These are phyloP conservation scores for Drosophila eohydei DNA, from an alignment of 2,888 invertebrate species.

Conservation along the genomic window DNA sequence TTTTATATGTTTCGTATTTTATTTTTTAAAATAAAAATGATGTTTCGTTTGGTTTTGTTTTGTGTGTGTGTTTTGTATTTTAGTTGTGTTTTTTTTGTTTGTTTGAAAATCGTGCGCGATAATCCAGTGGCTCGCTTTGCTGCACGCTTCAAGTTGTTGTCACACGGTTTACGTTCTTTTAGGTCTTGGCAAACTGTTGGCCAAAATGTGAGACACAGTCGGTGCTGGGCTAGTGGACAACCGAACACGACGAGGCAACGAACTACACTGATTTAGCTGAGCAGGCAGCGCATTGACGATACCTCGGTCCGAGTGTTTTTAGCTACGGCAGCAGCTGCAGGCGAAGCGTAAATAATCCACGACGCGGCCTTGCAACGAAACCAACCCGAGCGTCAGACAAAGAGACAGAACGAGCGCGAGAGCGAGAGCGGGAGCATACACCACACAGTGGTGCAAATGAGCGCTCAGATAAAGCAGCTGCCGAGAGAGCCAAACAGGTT, in stretches of 20 bases:
- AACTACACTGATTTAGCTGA: slow-evolving; percentile 82
- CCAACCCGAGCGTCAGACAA: neutral
- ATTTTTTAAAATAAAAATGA: slow-evolving; percentile 33
- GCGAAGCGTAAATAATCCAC: slow-evolving; percentile 68
- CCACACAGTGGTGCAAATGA: slow-evolving; percentile 1
- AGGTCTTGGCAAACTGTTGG: slow-evolving; percentile 30
- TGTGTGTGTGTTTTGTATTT: slow-evolving; percentile 25
- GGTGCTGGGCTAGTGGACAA: slow-evolving; percentile 59
- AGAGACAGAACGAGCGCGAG: neutral
- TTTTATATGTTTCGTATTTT: slow-evolving; percentile 22
- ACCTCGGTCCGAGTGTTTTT: slow-evolving; percentile 75
- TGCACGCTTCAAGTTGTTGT: slow-evolving; percentile 81
- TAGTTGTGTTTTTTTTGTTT: slow-evolving; percentile 22
- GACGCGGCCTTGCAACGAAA: slow-evolving; percentile 53
- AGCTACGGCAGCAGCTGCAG: slow-evolving; percentile 43
- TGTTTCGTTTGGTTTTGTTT: slow-evolving; percentile 19
- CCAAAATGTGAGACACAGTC: slow-evolving; percentile 36
- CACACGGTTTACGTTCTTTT: slow-evolving; percentile 65
- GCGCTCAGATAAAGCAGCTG: slow-evolving; percentile 40
- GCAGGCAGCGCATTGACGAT: slow-evolving; percentile 67
- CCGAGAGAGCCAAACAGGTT: slow-evolving; percentile 37
- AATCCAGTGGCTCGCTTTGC: slow-evolving; percentile 83
- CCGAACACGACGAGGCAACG: slow-evolving; percentile 82
- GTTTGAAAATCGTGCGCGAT: slow-evolving; percentile 81
- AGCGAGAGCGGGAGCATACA: slow-evolving; percentile 19